These are phyloP conservation scores for Anhinga rufa DNA, from an alignment of 2,113 vertebrate species.

Conservation along the genomic window DNA sequence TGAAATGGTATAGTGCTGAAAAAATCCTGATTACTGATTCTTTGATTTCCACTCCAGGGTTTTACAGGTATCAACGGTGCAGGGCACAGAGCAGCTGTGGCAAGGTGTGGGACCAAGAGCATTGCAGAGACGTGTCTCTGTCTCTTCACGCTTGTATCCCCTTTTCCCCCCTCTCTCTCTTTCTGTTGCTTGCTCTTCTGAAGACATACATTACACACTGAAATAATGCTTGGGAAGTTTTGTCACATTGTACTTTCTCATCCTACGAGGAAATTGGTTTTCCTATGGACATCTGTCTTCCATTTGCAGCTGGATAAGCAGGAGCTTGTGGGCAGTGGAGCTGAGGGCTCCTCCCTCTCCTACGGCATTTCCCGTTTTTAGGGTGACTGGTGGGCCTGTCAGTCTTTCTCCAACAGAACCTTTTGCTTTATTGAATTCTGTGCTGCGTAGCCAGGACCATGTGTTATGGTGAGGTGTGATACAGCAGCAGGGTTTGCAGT, in stretches of 20 bases:
- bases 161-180: accelerated
- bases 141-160: accelerated
- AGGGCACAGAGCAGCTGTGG: not conserved
- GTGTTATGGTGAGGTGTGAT: accelerated
- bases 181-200: not conserved
- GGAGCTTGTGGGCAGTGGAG: not conserved
- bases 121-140: not conserved
- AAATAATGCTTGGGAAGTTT: not conserved
- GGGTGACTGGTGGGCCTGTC: not conserved
- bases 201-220: not conserved
- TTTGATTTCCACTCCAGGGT: not conserved
- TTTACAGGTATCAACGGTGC: not conserved
- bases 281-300: not conserved
- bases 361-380: not conserved
- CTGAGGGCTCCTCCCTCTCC: not conserved
- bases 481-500: not conserved
- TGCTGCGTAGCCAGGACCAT: accelerated
- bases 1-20: not conserved
- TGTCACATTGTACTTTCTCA: not conserved
- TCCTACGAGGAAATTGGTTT: not conserved
- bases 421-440: not conserved
- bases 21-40: not conserved
- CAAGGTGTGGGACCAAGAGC: not conserved
- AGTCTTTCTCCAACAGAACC: not conserved
- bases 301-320: not conserved